Percentiles rank a stretch among this genome's conserved stretches.
Conservation (phyloP, 2,888 invertebrate species). For the Physocephala rufipes region DNA sequence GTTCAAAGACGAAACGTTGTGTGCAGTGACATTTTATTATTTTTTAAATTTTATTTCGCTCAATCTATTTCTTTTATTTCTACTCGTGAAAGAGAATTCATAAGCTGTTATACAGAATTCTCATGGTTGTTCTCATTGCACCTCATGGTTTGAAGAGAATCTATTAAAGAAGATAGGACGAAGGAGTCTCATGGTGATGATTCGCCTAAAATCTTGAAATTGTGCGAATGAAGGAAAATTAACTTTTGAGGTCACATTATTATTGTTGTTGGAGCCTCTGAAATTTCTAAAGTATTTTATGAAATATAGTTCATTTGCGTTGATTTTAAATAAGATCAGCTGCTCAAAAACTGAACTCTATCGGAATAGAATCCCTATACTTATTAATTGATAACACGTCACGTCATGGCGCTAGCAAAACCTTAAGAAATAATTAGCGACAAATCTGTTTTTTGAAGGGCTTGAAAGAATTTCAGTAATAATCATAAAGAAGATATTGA, state of each 20-base stretch:
- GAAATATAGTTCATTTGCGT: no score
- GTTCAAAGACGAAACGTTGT: neutral
- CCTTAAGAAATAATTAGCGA: no score
- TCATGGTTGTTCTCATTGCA: no score
- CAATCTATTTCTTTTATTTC: conserved; percentile 13
- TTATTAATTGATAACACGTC: no score
- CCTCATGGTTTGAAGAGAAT: neutral
- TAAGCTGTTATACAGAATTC: no score
- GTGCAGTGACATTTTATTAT: neutral
- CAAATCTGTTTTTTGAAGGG: no score
- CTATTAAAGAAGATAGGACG: neutral
- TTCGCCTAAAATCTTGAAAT: neutral
- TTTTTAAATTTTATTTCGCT: conserved; percentile 9
- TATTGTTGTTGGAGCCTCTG: conserved; percentile 1
- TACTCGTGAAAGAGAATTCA: neutral
- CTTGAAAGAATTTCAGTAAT: neutral
- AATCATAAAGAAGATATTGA: neutral
- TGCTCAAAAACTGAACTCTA: no score
- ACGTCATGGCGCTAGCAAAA: no score
- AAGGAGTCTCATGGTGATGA: neutral
- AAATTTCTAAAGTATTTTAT: neutral
- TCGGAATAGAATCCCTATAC: no score
- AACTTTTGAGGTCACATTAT: neutral
- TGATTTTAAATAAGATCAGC: no score
- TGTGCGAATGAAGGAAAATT: neutral